A percentile compares a stretch with the other conserved stretches of the same genome.
These are phyloP conservation scores for Piprites chloris DNA, from an alignment of 2,113 vertebrate genomes.

Conservation along the genomic window DNA sequence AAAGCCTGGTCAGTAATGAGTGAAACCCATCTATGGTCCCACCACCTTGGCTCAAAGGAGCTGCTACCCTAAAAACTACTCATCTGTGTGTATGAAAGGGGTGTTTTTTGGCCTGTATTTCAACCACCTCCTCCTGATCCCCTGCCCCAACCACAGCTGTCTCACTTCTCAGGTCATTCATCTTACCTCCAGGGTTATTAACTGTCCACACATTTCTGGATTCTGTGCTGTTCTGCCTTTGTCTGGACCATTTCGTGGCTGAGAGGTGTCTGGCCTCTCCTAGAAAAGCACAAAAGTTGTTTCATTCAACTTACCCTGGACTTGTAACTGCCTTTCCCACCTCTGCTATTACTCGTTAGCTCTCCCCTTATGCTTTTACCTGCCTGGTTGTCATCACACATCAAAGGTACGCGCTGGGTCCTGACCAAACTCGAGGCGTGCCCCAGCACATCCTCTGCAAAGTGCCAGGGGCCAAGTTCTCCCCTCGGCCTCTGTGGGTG, in stretches of 20 bases:
- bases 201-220: neutral
- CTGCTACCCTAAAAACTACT: neutral
- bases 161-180: neutral
- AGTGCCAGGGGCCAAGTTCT: neutral
- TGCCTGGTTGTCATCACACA: neutral
- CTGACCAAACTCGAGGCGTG: neutral
- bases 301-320: neutral
- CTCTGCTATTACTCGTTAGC: neutral
- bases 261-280: neutral
- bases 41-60: neutral
- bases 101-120: too few relatives aligned
- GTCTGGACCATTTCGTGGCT: neutral
- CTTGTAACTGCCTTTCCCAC: neutral
- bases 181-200: neutral
- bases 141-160: accelerated
- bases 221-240: neutral
- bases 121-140: neutral
- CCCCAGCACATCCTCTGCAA: neutral
- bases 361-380: neutral
- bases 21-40: neutral
- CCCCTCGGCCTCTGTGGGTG: neutral
- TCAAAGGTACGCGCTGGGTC: neutral
- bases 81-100: neutral
- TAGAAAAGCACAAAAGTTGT: neutral
- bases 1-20: neutral